Evolutionary conservation across 2,888 invertebrate species (phyloP), one percentile per base, ranked within the genome.

Genomic region (Drosophila nigricruria): DNA sequence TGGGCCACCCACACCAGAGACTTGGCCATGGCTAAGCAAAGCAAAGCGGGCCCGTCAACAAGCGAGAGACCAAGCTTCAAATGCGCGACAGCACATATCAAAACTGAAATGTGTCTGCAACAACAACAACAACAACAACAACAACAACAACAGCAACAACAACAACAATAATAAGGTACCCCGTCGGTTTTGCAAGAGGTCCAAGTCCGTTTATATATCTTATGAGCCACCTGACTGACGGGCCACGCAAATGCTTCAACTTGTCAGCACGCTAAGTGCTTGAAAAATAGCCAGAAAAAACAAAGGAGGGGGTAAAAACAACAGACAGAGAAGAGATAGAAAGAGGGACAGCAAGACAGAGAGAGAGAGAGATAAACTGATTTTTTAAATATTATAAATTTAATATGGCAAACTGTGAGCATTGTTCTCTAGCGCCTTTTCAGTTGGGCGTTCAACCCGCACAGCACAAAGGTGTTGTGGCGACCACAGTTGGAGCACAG

Each of bases 261-360:
- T 90, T 86, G 90, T 87, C 90, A 90, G 89, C 90, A 67, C 78
- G 81, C 69, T 83, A 89, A 90, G 90, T 89, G 89, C 90, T 86
- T 71, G 60, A 75, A 87, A 77, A 86, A 80, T 78, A 74, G 60
- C 65, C 61, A 77, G 53, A 50, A 63, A 74, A 76, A 54, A 68
- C 58, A 58, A 47, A 47, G 47, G 27, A 58, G 45, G 58, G 57
- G 57, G 57, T 25, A 53, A 23, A 52, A 32, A 53, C 23, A 64
- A 20, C 40, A 58, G 56, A 52, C 50, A 18, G 49, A 12, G 30
- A 27, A 36, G 23, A 36, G 14, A 36, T n/a, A 3, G 2, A 20
- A 34, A 23, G 34, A 23, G 23, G 2, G 2, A 27, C 27, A 10
- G 47, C 1, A 27, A 18, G 8, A 30, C 12, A 27, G 5, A 18